Base-by-base conservation (phyloP, 2,113 vertebrate species). In the Mastomys coucha region DNA sequence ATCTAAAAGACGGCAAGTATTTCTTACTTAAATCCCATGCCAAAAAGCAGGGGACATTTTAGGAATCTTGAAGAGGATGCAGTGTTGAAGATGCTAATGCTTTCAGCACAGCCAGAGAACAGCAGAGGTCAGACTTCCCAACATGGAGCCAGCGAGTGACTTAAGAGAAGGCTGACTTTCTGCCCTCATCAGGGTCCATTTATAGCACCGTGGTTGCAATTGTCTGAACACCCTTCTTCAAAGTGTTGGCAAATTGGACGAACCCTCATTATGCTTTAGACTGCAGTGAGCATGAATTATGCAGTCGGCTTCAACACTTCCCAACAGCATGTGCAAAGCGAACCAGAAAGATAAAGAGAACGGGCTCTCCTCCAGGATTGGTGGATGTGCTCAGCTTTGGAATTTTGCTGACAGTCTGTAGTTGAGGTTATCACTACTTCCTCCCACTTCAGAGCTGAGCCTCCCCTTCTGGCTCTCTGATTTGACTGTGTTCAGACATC, bases 331-430 rank as follows among this genome's bases (percentile, higher is more conserved):
- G 16, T 96, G 20, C 39, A 94, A 94, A 95, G 51, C 75, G 39
- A 95, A 92, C 75, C 70, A 93, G 88, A 92, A 97, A 58, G 65
- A 75, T 92, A 88, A 88, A 76, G 76, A 75, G 58, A 91, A 60
- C 69, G 20, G 33, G 45, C 13, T 96, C 77, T 76, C 45, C 33
- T 88, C 36, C n/a, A n/a, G 22, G 6, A 67, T 88, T 4, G 0
- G n/a, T 92, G 77, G 65, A 86, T 92, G 76, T 85, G 12, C 72
- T 94, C 67, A 86, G n/a, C 67, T 81, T 76, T 49, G n/a, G 73
- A 56, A 94, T 93, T 91, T 42, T 92, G 53, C 88, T 91, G 51
- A n/a, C 28, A 82, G 28, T 42, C 88, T 63, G 26, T n/a, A 65
- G n/a, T 28, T 75, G n/a, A 91, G 49, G 58, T 80, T 73, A 53